Base-by-base conservation (phyloP, 2,888 invertebrate species). In the Lithophane semibrunnea region DNA sequence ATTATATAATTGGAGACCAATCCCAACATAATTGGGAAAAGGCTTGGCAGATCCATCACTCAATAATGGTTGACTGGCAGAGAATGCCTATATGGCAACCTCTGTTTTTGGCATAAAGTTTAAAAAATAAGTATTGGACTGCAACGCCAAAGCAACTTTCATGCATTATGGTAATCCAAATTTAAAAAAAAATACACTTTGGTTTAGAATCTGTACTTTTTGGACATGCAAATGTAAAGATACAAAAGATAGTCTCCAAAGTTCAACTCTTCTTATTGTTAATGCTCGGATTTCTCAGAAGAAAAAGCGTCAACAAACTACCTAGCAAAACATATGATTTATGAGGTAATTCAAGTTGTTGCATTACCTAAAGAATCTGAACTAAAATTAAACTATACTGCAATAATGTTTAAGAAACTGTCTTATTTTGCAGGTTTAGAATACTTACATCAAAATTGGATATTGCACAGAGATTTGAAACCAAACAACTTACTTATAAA, bases 401-500 rank as follows among this genome's bases (percentile, higher is more conserved):
- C 54, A 5, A 24, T 65, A 1, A 21, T 0, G 9, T 54, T 29
- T 29, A 13, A 16, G 5, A 37, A 37, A 16, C 9, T 7, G 37
- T 74, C 4, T 12, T n/a, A 24, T 75, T 61, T 63, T 69, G 1
- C 83, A 97, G 97, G 99, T 0, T 96, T 99, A 77, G 99, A 99
- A 94, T 99, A 99, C 95, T 97, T 99, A 66, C 99, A 99, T 94
- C 97, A 97, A 86, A 98, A 99, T 93, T 99, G 99, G 99, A 99
- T 99, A 90, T 96, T 99, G 71, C 99, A 99, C 93, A 97, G 99
- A 93, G 99, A 99, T 97, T 97, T 99, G 89, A 99, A 99, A 94
- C 99, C 99, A 0, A 99, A 99, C 94, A 99, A 99, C 97, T 97
- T 99, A 91, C 97, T 99, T 47, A 98, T 99, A 44, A 99, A 99